Conservation (phyloP, 2,113 vertebrate species). For the Coracopsis vasa region DNA sequence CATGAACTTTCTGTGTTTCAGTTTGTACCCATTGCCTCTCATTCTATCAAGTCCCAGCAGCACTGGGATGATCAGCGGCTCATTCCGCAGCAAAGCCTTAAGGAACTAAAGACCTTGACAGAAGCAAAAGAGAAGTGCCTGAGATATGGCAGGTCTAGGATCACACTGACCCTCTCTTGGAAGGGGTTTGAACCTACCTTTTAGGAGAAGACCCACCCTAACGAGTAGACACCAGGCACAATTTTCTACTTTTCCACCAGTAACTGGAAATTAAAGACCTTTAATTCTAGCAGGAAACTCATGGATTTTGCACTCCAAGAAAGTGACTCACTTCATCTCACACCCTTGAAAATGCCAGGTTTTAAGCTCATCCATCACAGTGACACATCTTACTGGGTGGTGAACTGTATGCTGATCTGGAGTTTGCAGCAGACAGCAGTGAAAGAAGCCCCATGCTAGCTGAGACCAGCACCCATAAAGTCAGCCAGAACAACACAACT, state of each 20-base stretch:
- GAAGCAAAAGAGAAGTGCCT: background rate
- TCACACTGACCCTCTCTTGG: background rate
- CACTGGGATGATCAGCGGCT: background rate
- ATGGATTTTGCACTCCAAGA: background rate
- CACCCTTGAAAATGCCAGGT: background rate
- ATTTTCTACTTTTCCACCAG: background rate
- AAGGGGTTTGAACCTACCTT: background rate
- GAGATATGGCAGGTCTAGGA: background rate
- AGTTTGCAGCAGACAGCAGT: background rate
- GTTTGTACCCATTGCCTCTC: background rate
- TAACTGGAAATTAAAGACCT: background rate
- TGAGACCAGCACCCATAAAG: background rate
- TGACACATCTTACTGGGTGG: background rate
- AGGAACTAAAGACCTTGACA: background rate
- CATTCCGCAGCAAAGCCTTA: background rate
- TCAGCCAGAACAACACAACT: background rate
- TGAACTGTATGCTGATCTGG: background rate
- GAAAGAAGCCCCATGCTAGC: background rate
- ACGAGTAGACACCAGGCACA: fast-evolving
- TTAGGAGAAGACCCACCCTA: background rate
- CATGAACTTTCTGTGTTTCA: background rate
- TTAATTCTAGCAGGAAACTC: background rate
- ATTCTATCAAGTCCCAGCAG: background rate
- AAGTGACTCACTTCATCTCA: background rate
- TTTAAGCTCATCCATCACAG: background rate